Evolutionary conservation across 2,888 invertebrate species (phyloP).

Genomic region (Leptopilina syphax): DNA sequence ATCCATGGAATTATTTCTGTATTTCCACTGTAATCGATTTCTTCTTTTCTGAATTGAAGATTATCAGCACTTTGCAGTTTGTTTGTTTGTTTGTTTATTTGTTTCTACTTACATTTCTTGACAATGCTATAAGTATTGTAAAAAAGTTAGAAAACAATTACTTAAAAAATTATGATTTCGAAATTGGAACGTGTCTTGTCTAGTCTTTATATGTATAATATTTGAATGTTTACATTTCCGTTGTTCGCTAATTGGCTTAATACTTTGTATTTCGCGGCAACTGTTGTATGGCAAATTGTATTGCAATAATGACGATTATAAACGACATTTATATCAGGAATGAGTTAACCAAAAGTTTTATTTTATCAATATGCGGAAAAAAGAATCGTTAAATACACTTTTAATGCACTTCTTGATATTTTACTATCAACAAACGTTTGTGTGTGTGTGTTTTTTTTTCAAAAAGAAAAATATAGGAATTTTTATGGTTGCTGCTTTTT

Average conservation of each 20-base stretch:
- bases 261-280: conserved; percentile 73
- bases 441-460: not conserved
- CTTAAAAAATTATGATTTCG: conserved; percentile 47
- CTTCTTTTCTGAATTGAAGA: too few relatives aligned
- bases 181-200: conserved; percentile 71
- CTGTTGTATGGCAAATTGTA: conserved; percentile 69
- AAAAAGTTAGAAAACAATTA: conserved; percentile 35
- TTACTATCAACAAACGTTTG: not conserved
- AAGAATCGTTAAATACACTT: not conserved
- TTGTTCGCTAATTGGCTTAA: conserved; percentile 75
- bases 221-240: conserved; percentile 75
- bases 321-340: conserved; percentile 42
- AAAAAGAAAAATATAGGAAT: not conserved
- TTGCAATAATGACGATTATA: conserved; percentile 59
- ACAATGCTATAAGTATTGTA: not conserved
- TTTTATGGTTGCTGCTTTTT: not conserved
- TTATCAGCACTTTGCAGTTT: not conserved
- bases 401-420: not conserved
- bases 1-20: too few relatives aligned
- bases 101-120: not conserved
- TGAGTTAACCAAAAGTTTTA: conserved; percentile 37
- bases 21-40: too few relatives aligned
- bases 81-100: not conserved
- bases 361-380: conserved; percentile 8
- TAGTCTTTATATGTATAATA: conserved; percentile 65